Base-by-base conservation (phyloP, 2,888 invertebrate species). In the Luperina nickerlii region DNA sequence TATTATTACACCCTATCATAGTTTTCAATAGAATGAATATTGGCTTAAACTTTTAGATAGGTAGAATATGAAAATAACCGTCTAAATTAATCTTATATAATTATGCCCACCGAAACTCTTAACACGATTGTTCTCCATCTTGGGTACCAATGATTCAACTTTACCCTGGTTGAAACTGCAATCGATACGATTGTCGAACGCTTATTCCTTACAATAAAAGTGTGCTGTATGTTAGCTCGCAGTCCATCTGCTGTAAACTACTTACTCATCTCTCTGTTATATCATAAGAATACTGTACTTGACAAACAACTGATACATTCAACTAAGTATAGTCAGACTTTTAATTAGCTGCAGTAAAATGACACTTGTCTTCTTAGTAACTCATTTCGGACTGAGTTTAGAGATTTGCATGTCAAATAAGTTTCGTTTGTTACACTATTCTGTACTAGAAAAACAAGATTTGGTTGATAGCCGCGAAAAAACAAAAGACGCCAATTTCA, bases 281-380 rank as follows among this genome's bases (percentile, higher is more conserved):
- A 38, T n/a, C n/a, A 4, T 13, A 18, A 68, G 38, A 20, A 63
- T 27, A 69, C 24, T 74, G 2, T 24, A 45, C 60, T 48, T n/a
- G 1, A n/a, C 18, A 67, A n/a, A 45, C 51, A 82, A 65, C 65
- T 78, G 60, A 66, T 65, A 69, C 51, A 62, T 70, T 70, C 4
- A 42, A 38, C 11, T 8, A n/a, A n/a, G n/a, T n/a, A 32, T 32
- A 32, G 32, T 32, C 32, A 32, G 32, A 32, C 32, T 32, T 32
- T 32, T 32, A 32, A 32, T 32, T 32, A 32, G 32, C 32, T 32
- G 32, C 32, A 32, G 32, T 32, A 32, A 32, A 32, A 32, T 32
- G 32, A 32, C 32, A 32, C 32, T n/a, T n/a, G n/a, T n/a, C n/a
- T 32, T 32, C 32, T 32, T 32, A 32, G 32, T 32, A 32, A 32